Evolutionary conservation across 2,888 invertebrate species (phyloP).

Genomic region (Rutpela maculata): DNA sequence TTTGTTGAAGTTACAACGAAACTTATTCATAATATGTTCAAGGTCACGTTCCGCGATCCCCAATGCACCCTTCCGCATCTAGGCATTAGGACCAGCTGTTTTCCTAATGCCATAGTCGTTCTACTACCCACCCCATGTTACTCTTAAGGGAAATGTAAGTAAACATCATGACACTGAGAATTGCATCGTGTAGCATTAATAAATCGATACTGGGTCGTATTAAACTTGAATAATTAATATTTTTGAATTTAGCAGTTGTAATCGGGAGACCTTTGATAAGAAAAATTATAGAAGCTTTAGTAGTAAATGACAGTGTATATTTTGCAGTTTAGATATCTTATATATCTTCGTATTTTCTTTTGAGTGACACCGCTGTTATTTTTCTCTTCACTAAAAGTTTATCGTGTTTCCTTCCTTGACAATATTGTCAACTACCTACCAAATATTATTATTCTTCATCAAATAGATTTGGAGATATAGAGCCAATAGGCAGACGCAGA

Average conservation of each 20-base stretch:
- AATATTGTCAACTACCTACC: too few species aligned
- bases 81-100: conserved; percentile 57
- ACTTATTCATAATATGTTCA: conserved; percentile 57
- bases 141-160: conserved; percentile 47
- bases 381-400: too few species aligned
- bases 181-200: conserved; percentile 44
- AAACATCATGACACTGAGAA: conserved; percentile 52
- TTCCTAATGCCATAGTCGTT: conserved; percentile 48
- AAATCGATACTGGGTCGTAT: conserved; percentile 36
- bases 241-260: background rate
- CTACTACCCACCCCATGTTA: conserved; percentile 47
- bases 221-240: background rate
- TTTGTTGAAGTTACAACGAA: conserved; percentile 41
- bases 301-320: too few species aligned
- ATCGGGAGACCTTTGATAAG: too few species aligned
- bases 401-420: too few species aligned
- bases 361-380: too few species aligned
- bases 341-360: too few species aligned
- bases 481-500: too few species aligned
- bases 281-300: too few species aligned
- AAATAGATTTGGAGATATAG: too few species aligned
- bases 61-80: conserved; percentile 51
- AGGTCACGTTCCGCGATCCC: conserved; percentile 53
- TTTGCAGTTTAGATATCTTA: too few species aligned
- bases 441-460: too few species aligned